Conservation (phyloP, 2,888 invertebrate species). For the Vannuccia rotundouncinata region DNA sequence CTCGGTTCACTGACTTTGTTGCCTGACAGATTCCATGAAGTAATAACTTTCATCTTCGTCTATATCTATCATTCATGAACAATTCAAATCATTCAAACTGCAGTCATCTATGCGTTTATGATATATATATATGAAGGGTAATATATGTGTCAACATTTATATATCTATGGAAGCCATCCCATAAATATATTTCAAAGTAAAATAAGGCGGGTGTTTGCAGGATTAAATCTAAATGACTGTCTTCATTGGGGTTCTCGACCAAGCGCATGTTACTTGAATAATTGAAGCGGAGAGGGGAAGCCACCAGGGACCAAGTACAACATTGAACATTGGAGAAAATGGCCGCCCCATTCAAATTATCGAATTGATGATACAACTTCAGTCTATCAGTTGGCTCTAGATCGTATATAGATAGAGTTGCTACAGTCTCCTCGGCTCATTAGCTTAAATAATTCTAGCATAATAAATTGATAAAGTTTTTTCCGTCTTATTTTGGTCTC, state of each 20-base stretch:
- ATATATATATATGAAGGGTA: not conserved
- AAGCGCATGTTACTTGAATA: conserved; percentile 12
- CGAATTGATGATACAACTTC: not conserved
- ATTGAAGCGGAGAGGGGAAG: conserved; percentile 5
- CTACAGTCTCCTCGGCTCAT: not conserved
- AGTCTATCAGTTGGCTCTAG: no score
- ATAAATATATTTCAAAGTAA: not conserved
- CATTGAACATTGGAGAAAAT: not conserved
- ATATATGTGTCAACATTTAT: no score
- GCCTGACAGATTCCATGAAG: not conserved
- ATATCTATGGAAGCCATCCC: no score
- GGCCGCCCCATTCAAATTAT: not conserved
- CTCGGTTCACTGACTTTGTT: not conserved
- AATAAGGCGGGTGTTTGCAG: not conserved
- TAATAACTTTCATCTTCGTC: no score
- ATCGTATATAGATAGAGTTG: not conserved
- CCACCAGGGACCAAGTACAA: not conserved
- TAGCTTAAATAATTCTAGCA: not conserved
- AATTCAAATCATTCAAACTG: no score
- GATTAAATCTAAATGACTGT: conserved; percentile 9
- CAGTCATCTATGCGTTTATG: not conserved
- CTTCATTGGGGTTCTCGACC: not conserved
- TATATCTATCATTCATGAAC: no score
- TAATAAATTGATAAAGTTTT: conserved; percentile 9
- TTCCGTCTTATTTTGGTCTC: not conserved